Conservation (phyloP, 1,140 invertebrate species). For the Camponotus vicinus region DNA sequence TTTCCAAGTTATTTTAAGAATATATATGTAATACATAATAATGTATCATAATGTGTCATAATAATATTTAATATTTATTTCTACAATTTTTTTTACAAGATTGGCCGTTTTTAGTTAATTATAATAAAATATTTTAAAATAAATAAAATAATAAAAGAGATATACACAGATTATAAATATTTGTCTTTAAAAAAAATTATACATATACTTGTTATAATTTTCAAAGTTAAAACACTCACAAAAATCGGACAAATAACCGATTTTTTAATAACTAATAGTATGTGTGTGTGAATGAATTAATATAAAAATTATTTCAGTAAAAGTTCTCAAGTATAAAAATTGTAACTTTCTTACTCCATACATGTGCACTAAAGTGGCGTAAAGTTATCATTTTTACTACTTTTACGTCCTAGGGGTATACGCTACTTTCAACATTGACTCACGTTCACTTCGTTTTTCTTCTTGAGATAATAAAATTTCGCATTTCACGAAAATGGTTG, state of each 20-base stretch:
- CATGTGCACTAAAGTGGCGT: background rate
- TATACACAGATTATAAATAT: no score
- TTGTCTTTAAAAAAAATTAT: background rate
- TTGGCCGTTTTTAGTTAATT: background rate
- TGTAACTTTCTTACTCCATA: no score
- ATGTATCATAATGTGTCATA: no score
- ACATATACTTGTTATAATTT: background rate
- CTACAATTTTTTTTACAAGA: background rate
- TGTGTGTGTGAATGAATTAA: background rate
- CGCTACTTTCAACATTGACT: background rate
- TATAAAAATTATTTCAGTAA: no score
- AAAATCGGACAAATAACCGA: background rate
- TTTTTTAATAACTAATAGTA: background rate
- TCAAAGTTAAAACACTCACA: background rate
- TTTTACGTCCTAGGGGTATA: slow-evolving; percentile 8
- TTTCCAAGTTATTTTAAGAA: slow-evolving; percentile 39
- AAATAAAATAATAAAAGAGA: background rate
- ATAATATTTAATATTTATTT: background rate
- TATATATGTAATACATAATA: background rate
- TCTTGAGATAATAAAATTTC: slow-evolving; percentile 4
- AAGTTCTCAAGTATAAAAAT: no score
- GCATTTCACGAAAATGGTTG: background rate
- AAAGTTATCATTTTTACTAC: background rate
- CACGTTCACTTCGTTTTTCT: background rate
- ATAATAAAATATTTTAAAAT: background rate